phyloP scores from a whole-genome alignment of 2,888 invertebrate species.

The Cosmopolites sordidus region DNA sequence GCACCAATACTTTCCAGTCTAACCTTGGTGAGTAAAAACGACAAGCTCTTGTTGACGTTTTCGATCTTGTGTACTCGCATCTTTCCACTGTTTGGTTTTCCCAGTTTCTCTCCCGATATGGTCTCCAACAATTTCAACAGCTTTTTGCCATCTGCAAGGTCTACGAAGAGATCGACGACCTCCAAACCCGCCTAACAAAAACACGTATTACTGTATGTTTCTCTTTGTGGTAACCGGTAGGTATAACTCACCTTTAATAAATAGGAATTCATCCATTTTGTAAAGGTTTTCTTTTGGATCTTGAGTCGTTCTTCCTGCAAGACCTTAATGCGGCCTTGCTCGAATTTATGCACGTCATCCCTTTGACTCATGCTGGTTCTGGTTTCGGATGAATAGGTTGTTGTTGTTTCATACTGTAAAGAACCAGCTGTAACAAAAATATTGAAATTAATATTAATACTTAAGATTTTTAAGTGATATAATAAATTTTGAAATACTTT shows the following conservation, averaged over 20 bases:
- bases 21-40: conserved; percentile 94
- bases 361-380: conserved; percentile 80
- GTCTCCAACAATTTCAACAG: conserved; percentile 92
- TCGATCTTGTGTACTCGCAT: conserved; percentile 99
- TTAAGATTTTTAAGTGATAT: too few species aligned
- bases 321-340: conserved; percentile 93
- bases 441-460: too few species aligned
- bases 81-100: conserved; percentile 91
- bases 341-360: conserved; percentile 89
- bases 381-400: conserved; percentile 18
- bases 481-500: too few species aligned
- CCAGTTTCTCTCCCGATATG: conserved; percentile 96
- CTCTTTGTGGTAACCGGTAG: too few species aligned
- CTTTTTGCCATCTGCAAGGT: conserved; percentile 92
- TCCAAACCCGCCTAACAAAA: conserved; percentile 91
- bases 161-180: conserved; percentile 94
- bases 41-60: conserved; percentile 96
- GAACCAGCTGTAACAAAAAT: conserved; percentile 38
- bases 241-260: conserved; percentile 81
- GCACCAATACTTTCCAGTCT: conserved; percentile 97
- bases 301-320: conserved; percentile 95
- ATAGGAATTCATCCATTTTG: conserved; percentile 99
- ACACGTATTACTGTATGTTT: too few species aligned
- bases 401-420: conserved; percentile 38
- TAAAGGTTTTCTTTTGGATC: conserved; percentile 99